Evolutionary conservation across 35 echinoderm and acorn worm genomes (phyloP).

Genomic region (Anneissia japonica): DNA sequence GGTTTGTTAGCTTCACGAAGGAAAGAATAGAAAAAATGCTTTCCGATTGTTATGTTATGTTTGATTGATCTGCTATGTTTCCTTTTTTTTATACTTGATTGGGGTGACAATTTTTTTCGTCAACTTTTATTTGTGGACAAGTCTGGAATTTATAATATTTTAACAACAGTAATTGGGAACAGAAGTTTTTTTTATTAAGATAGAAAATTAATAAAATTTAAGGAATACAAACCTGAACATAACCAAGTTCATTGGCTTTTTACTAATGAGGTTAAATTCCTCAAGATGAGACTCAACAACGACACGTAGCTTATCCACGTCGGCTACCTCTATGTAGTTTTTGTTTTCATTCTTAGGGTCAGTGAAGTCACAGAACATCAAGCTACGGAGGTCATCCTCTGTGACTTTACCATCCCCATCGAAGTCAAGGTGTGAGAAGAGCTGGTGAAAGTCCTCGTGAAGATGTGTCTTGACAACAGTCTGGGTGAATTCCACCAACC

Average conservation of each 20-base stretch:
- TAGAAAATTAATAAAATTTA: too few relatives aligned
- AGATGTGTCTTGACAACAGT: conserved; percentile 49
- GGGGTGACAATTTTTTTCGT: neutral
- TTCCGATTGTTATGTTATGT: too few relatives aligned
- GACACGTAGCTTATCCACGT: conserved; percentile 61
- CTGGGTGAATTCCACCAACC: conserved; percentile 63
- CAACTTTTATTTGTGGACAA: too few relatives aligned
- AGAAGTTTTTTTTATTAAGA: too few relatives aligned
- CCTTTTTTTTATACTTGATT: too few relatives aligned
- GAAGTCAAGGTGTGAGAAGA: conserved; percentile 71
- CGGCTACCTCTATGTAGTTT: conserved; percentile 78
- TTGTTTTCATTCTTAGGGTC: conserved; percentile 98
- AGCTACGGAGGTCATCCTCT: conserved; percentile 90
- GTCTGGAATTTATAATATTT: too few relatives aligned
- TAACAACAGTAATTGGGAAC: too few relatives aligned
- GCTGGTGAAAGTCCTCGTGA: conserved; percentile 75
- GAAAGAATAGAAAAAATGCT: too few relatives aligned
- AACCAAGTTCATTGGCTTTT: conserved; percentile 96
- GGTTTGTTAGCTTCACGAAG: too few relatives aligned
- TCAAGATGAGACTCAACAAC: conserved; percentile 89
- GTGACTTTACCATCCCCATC: conserved; percentile 70
- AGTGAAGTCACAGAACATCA: conserved; percentile 94
- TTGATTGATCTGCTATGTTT: too few relatives aligned
- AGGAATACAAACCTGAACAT: conserved; percentile 85
- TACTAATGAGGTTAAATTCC: conserved; percentile 92